Base-by-base conservation (phyloP, 2,797 vertebrate genomes). In the Siniperca obscura region DNA sequence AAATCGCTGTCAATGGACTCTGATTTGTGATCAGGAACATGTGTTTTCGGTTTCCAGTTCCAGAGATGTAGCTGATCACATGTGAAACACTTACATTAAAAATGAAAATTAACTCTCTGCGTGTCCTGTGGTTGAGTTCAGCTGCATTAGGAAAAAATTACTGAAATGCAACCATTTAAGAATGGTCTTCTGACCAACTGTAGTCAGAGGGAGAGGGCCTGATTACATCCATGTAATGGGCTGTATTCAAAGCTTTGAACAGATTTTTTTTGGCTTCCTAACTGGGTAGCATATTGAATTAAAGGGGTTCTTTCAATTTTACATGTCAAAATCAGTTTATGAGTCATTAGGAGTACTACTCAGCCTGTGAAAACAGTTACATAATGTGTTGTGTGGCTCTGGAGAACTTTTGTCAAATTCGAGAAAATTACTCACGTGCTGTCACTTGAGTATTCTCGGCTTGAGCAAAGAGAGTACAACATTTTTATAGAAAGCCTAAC, bases 21-120 rank as follows among this genome's bases (percentile, higher is more conserved):
- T 65, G 61, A 69, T 73, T 69, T 52, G 71, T 56, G 84, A 90
- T 90, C 61, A 59, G 72, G 82, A 86, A 85, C 86, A 91, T 86
- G 65, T 87, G 88, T 67, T 53, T 38, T 36, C 7, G 50, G 76
- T 27, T 75, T 73, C 52, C 17, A 70, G 2, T 22, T 30, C 46
- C 53, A 30, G 14, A 75, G 70, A 80, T 46, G 59, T 36, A 30
- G 30, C 30, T 30, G 19, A 76, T 70, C 59, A 40, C 50, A 67
- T 44, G 50, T 59, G 71, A 70, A 46, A 55, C 48, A 21, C 17
- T 57, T 6, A 3, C 14, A 30, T 2, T 34, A 27, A 55, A 52
- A 46, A 19, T 22, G 17, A 12, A 82, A 65, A 75, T 27, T 3
- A 75, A 42, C 52, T 76, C 27, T 46, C 56, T 68, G n/a, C 14